phyloP scores from a whole-genome alignment of 2,888 invertebrate genomes.

The Morpho helenor region DNA sequence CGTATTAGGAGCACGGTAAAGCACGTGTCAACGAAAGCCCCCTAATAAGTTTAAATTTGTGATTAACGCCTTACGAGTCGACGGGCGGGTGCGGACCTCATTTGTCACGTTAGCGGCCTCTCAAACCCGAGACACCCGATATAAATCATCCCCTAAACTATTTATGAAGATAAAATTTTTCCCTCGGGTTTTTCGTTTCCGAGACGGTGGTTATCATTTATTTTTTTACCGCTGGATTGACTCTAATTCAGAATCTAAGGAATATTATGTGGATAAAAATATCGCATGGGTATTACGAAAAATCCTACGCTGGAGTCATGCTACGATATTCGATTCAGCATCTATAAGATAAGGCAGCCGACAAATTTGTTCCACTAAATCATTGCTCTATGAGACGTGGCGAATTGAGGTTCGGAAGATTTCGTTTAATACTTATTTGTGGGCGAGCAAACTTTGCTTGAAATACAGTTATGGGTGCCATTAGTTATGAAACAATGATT shows the following conservation, averaged over 20 bases:
- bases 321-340: slow-evolving; percentile 49
- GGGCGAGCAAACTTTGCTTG: slow-evolving; percentile 1
- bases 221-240: slow-evolving; percentile 32
- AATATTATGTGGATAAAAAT: slow-evolving; percentile 30
- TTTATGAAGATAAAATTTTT: slow-evolving; percentile 48
- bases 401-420: slow-evolving; percentile 39
- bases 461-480: background rate
- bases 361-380: slow-evolving; percentile 54
- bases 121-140: slow-evolving; percentile 37
- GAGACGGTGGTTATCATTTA: slow-evolving; percentile 37
- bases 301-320: slow-evolving; percentile 30
- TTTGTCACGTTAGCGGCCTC: slow-evolving; percentile 45
- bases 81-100: slow-evolving; percentile 35
- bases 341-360: slow-evolving; percentile 44
- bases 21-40: slow-evolving; percentile 30
- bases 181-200: slow-evolving; percentile 35
- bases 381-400: slow-evolving; percentile 41
- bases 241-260: slow-evolving; percentile 26
- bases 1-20: slow-evolving; percentile 13
- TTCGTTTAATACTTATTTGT: slow-evolving; percentile 10
- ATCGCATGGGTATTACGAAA: slow-evolving; percentile 29
- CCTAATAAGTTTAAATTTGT: slow-evolving; percentile 39
- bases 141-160: slow-evolving; percentile 53
- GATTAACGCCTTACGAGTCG: slow-evolving; percentile 37
- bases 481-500: background rate